Evolutionary conservation across 1,140 invertebrate species (phyloP).

Genomic region (Eufriesea mexicana): DNA sequence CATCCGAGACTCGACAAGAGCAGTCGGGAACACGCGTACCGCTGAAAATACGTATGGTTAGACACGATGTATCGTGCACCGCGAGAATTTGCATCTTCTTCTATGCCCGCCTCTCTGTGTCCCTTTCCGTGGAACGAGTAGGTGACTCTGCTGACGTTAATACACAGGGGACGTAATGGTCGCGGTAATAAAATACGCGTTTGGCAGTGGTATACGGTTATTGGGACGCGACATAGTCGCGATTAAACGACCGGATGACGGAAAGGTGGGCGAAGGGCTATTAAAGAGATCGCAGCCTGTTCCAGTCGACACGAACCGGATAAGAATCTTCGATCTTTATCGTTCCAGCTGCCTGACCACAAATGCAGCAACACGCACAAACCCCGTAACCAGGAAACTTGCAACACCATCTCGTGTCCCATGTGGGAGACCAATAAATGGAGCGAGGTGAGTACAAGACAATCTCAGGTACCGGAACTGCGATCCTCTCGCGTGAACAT

Average conservation of each 20-base stretch:
- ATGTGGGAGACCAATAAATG: conserved; percentile 92
- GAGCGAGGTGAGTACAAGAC: conserved; percentile 87
- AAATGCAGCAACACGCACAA: conserved; percentile 88
- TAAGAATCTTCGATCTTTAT: conserved; percentile 55
- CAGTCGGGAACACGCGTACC: neutral
- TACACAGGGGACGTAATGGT: neutral
- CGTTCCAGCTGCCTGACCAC: conserved; percentile 86
- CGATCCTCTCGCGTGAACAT: neutral
- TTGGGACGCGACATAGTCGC: neutral
- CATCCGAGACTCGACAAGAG: conserved; percentile 44
- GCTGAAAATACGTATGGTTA: conserved; percentile 3
- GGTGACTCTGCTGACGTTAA: neutral
- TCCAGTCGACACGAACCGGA: neutral
- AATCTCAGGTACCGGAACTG: conserved; percentile 19
- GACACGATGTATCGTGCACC: conserved; percentile 2
- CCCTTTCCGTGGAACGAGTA: neutral
- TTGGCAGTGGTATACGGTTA: neutral
- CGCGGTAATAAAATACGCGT: neutral
- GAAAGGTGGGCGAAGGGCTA: too few species aligned
- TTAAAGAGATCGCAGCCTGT: too few species aligned
- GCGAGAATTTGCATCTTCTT: conserved; percentile 21
- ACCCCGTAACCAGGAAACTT: conserved; percentile 90
- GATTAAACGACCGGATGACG: too few species aligned
- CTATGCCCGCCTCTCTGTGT: neutral
- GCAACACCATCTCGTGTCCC: conserved; percentile 92